Percentiles rank a stretch among this genome's conserved stretches.
phyloP scores from a whole-genome alignment of 2,888 invertebrate species.

The Calameuta pallipes region DNA sequence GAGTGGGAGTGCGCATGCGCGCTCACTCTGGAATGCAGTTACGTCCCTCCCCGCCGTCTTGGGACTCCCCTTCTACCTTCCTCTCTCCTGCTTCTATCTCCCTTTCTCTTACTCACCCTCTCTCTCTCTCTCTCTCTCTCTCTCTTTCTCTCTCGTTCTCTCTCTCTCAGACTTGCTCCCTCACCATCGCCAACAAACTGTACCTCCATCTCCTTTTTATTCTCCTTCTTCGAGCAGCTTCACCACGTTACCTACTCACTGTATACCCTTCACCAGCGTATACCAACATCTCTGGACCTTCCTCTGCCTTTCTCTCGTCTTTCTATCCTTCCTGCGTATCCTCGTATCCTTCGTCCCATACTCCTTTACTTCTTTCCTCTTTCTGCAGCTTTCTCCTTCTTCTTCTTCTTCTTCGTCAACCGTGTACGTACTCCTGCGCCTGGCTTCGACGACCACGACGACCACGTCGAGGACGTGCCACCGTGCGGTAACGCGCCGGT shows the following conservation, averaged over 20 bases:
- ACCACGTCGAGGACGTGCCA: slow-evolving; percentile 14
- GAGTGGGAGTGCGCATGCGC: slow-evolving; percentile 39
- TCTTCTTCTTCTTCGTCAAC: slow-evolving; percentile 33
- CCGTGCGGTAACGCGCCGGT: slow-evolving; percentile 7
- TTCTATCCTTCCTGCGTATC: background rate
- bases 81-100: slow-evolving; percentile 21
- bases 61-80: slow-evolving; percentile 5
- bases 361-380: background rate
- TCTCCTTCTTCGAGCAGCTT: background rate
- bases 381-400: slow-evolving; percentile 7
- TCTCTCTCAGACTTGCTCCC: slow-evolving; percentile 25
- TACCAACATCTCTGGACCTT: background rate
- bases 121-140: slow-evolving; percentile 26
- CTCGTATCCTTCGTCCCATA: background rate
- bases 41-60: slow-evolving; percentile 4
- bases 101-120: slow-evolving; percentile 34
- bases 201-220: background rate
- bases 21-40: slow-evolving; percentile 37
- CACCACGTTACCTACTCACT: background rate
- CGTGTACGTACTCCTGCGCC: slow-evolving; percentile 21
- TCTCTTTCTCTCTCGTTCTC: slow-evolving; percentile 27
- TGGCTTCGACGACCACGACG: slow-evolving; percentile 3
- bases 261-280: background rate
- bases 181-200: slow-evolving; percentile 5
- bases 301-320: background rate